These are phyloP conservation scores for Cynaeus angustus DNA, from an alignment of 2,888 invertebrate genomes.

Conservation along the genomic window DNA sequence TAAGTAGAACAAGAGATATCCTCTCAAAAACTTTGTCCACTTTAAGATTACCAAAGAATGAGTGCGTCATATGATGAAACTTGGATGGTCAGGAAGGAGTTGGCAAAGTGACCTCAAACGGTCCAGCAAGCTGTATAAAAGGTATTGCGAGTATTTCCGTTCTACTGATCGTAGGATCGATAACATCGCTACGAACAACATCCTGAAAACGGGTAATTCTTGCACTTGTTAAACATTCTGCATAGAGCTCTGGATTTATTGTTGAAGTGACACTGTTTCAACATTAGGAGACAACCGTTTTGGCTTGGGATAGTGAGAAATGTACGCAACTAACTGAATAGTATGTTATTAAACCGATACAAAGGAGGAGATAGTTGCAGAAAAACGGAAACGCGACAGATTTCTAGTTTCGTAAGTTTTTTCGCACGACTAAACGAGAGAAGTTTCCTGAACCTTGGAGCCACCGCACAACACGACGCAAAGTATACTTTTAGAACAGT, in stretches of 20 bases:
- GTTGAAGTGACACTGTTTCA: neutral
- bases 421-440: neutral
- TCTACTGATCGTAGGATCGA: slow-evolving; percentile 27
- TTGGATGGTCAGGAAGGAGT: neutral
- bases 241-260: neutral
- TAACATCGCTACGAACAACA: slow-evolving; percentile 15
- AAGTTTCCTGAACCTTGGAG: neutral
- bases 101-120: slow-evolving; percentile 30
- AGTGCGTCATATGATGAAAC: slow-evolving; percentile 11
- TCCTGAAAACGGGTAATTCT: slow-evolving; percentile 14
- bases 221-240: slow-evolving; percentile 14
- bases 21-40: neutral
- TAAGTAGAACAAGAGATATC: slow-evolving; percentile 46
- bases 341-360: slow-evolving; percentile 13
- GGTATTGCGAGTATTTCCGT: slow-evolving; percentile 45
- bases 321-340: slow-evolving; percentile 1
- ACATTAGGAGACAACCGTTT: slow-evolving; percentile 6
- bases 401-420: slow-evolving; percentile 9
- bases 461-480: neutral
- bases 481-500: too few relatives aligned
- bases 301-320: slow-evolving; percentile 10
- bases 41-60: neutral
- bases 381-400: slow-evolving; percentile 2
- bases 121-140: slow-evolving; percentile 40
- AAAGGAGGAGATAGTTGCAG: slow-evolving; percentile 19